Conservation (phyloP, 2,888 invertebrate species). For the Blomia tropicalis region DNA sequence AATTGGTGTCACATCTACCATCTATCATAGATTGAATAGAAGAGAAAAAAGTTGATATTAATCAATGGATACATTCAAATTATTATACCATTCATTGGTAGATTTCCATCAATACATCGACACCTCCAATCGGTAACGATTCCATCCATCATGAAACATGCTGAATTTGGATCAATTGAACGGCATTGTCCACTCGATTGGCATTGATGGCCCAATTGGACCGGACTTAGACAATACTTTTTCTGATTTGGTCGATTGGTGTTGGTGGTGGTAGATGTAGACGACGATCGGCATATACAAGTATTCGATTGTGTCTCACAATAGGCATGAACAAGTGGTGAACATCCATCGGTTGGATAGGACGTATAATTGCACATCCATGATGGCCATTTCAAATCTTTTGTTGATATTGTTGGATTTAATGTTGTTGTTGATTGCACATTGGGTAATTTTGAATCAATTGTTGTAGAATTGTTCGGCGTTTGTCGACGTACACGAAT, state of each 20-base stretch:
- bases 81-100: too few species aligned
- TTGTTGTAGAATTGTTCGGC: too few species aligned
- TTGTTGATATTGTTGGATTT: too few species aligned
- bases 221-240: background rate
- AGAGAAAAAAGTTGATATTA: too few species aligned
- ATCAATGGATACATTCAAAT: too few species aligned
- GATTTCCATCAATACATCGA: background rate
- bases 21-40: background rate
- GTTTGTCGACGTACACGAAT: too few species aligned
- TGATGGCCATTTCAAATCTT: background rate
- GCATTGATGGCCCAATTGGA: background rate
- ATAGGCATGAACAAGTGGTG: background rate
- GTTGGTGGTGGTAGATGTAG: background rate
- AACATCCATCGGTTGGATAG: background rate
- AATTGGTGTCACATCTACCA: background rate
- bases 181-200: slow-evolving; percentile 11
- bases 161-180: background rate
- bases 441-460: too few species aligned
- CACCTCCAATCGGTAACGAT: background rate
- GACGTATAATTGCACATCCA: background rate
- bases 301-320: background rate
- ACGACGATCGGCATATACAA: background rate
- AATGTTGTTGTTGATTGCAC: too few species aligned
- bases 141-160: background rate
- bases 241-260: background rate